Conservation (phyloP, 2,888 invertebrate genomes). For the Minunthozetes semirufus region DNA sequence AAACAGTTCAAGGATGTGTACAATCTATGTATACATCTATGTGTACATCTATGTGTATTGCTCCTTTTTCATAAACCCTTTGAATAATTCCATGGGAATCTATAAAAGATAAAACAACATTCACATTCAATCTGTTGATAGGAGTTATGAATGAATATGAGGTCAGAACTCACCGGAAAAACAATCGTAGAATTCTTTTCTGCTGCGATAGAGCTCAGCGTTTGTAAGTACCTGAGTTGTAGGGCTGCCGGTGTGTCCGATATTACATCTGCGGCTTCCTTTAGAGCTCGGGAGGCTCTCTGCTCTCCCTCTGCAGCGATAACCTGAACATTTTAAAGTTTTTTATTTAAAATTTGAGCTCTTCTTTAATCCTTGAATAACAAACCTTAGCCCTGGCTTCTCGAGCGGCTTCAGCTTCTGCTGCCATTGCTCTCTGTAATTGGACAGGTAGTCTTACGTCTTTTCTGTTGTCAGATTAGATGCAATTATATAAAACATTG, state of each 20-base stretch:
- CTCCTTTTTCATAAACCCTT: constrained; percentile 35
- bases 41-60: no score
- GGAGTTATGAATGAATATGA: background rate
- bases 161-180: constrained; percentile 58
- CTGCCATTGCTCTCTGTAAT: constrained; percentile 72
- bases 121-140: background rate
- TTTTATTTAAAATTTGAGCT: constrained; percentile 48
- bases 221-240: constrained; percentile 67
- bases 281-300: constrained; percentile 65
- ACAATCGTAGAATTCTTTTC: constrained; percentile 93
- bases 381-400: constrained; percentile 63
- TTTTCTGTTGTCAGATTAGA: constrained; percentile 54
- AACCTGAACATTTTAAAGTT: constrained; percentile 51
- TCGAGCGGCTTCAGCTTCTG: constrained; percentile 72
- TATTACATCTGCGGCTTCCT: constrained; percentile 52
- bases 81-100: constrained; percentile 38
- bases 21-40: no score
- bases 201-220: constrained; percentile 79
- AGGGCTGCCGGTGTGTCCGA: constrained; percentile 47
- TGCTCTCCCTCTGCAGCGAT: constrained; percentile 96
- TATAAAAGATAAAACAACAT: no score
- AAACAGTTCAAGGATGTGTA: no score
- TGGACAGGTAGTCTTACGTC: constrained; percentile 69
- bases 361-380: no score
- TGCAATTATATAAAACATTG: no score